Evolutionary conservation across 1,140 invertebrate species (phyloP).

Genomic region (Dreissena polymorpha): DNA sequence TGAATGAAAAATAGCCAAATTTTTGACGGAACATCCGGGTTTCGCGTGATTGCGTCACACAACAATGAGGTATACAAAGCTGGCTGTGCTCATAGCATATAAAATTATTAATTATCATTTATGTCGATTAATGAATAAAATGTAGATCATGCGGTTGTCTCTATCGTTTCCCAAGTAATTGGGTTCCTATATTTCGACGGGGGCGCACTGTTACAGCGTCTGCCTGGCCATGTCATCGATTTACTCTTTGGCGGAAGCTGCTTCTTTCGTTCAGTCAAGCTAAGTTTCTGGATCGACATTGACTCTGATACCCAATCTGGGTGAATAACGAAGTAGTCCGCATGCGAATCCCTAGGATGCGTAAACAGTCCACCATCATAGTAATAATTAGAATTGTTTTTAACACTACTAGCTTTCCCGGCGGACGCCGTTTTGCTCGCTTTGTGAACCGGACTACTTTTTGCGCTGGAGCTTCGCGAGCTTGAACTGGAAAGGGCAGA

Average conservation of each 20-base stretch:
- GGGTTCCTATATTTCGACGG: constrained; percentile 66
- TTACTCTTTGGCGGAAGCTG: constrained; percentile 48
- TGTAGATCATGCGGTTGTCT: constrained; percentile 11
- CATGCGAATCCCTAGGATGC: constrained; percentile 55
- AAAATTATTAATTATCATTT: too few relatives aligned
- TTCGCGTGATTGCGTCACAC: too few relatives aligned
- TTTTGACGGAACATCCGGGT: too few relatives aligned
- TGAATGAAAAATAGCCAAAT: too few relatives aligned
- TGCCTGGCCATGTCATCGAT: constrained; percentile 66
- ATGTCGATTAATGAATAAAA: neutral
- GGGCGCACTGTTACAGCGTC: constrained; percentile 68
- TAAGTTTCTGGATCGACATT: constrained; percentile 68
- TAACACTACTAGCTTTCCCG: constrained; percentile 33
- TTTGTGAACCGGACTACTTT: constrained; percentile 48
- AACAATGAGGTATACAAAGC: too few relatives aligned
- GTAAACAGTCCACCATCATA: constrained; percentile 65
- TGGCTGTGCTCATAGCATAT: too few relatives aligned
- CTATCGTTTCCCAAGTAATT: constrained; percentile 65
- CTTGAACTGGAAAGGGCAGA: constrained; percentile 47
- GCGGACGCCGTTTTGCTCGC: constrained; percentile 41
- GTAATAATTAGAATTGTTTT: constrained; percentile 35
- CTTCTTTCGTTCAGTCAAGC: constrained; percentile 53
- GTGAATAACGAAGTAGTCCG: constrained; percentile 70
- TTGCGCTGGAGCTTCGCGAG: constrained; percentile 51
- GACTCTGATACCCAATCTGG: constrained; percentile 75